Base-by-base conservation (phyloP, 2,797 vertebrate genomes). In the Thaleichthys pacificus region DNA sequence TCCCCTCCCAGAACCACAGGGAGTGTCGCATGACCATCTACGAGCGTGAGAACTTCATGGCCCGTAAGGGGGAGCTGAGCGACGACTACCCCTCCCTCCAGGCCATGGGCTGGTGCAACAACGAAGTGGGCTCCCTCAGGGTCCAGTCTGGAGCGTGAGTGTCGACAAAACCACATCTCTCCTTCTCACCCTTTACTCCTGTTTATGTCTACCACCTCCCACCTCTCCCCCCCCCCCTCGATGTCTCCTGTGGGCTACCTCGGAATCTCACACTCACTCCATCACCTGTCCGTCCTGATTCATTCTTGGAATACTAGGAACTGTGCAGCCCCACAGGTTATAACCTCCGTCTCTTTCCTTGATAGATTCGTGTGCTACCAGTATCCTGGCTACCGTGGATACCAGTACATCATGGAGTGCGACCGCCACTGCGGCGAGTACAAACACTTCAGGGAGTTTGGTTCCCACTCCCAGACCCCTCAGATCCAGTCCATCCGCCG, bases 401-500 rank as follows among this genome's bases (percentile, higher is more conserved):
- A 95, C 89, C 96, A 97, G 92, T 97, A 96, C 61, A 93, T 97
- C 77, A 92, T 97, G 94, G 96, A 98, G 90, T 95, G 96, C 7
- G 96, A 97, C 84, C 94, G 93, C 89, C 94, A 93, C 70, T 91
- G 91, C 4, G 97, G 97, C 15, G 93, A 96, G 82, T 96, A 97
- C 93, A 97, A 96, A 88, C 95, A 94, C 77, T 96, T 96, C 90
- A 90, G 92, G 84, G 96, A 97, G 90, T 96, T 95, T 86, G 97
- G 96, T 69, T 95, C 96, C 78, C 96, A 96, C 0, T 96, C 93
- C 6, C 96, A 95, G 89, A 96, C 95, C 73, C 94, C 94, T 87
- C 97, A 97, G 91, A 95, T 98, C 84, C 96, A 98, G 91, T 97
- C 96, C 87, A 94, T 96, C 91, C 95, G 96, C 87, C 94, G 96